phyloP scores from a whole-genome alignment of 2,888 invertebrate species.

The Amiota communis region DNA sequence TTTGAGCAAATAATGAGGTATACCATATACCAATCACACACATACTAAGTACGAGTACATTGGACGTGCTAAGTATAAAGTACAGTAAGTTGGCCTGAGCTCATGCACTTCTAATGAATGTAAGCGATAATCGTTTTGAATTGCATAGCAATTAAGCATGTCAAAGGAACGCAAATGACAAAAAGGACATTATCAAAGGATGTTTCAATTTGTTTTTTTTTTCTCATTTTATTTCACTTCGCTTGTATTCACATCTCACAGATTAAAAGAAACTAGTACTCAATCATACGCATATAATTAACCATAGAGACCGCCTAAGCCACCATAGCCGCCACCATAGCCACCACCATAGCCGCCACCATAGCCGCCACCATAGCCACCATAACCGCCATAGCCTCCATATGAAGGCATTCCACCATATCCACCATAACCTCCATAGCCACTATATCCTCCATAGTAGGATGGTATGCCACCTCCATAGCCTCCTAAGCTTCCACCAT shows the following conservation, averaged over 20 bases:
- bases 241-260: neutral
- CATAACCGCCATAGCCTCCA: slow-evolving; percentile 32
- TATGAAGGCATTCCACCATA: slow-evolving; percentile 20
- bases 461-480: slow-evolving; percentile 13
- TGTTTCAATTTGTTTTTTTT: slow-evolving; percentile 11
- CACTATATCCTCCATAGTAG: slow-evolving; percentile 38
- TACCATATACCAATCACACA: slow-evolving; percentile 32
- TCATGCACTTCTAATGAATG: slow-evolving; percentile 59
- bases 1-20: slow-evolving; percentile 63
- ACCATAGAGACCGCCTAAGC: slow-evolving; percentile 42
- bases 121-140: slow-evolving; percentile 62
- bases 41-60: neutral
- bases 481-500: slow-evolving; percentile 15
- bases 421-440: slow-evolving; percentile 35
- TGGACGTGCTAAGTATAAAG: slow-evolving; percentile 5
- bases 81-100: neutral
- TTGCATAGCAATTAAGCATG: slow-evolving; percentile 54
- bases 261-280: neutral
- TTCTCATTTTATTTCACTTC: slow-evolving; percentile 17
- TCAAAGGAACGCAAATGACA: slow-evolving; percentile 50
- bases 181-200: slow-evolving; percentile 27
- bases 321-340: slow-evolving; percentile 41
- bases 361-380: slow-evolving; percentile 37
- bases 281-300: slow-evolving; percentile 22
- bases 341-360: slow-evolving; percentile 31